These are phyloP conservation scores for Botia kubotai DNA, from an alignment of 2,797 vertebrate species.

Conservation along the genomic window DNA sequence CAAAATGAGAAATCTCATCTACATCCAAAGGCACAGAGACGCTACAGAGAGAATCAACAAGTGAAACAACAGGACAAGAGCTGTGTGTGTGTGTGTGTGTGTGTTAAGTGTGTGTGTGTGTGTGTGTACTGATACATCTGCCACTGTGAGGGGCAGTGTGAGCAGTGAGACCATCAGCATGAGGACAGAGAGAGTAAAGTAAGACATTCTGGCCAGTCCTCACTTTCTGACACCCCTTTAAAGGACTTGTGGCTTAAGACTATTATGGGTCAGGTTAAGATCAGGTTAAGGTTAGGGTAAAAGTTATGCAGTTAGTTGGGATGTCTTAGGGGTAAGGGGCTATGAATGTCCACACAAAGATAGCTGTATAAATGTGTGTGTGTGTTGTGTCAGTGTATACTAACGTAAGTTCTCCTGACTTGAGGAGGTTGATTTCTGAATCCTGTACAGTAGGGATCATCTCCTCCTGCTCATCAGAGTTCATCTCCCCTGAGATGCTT, in stretches of 20 bases:
- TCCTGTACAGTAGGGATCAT: conserved; percentile 81
- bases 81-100: background rate
- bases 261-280: too few species aligned
- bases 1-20: conserved; percentile 86
- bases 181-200: too few species aligned
- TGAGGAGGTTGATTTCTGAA: conserved; percentile 89
- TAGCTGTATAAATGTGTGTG: too few species aligned
- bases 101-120: background rate
- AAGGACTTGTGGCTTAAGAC: too few species aligned
- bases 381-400: conserved; percentile 55
- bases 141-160: too few species aligned
- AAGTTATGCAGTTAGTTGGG: too few species aligned
- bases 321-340: too few species aligned
- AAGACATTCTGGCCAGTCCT: too few species aligned
- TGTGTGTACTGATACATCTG: background rate
- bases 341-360: too few species aligned
- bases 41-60: conserved; percentile 70
- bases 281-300: too few species aligned
- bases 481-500: conserved; percentile 71
- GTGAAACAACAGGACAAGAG: background rate
- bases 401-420: conserved; percentile 93
- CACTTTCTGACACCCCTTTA: too few species aligned
- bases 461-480: conserved; percentile 82
- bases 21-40: conserved; percentile 82
- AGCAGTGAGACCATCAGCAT: too few species aligned